Conservation (phyloP, 2,113 vertebrate species). For the Riparia riparia region DNA sequence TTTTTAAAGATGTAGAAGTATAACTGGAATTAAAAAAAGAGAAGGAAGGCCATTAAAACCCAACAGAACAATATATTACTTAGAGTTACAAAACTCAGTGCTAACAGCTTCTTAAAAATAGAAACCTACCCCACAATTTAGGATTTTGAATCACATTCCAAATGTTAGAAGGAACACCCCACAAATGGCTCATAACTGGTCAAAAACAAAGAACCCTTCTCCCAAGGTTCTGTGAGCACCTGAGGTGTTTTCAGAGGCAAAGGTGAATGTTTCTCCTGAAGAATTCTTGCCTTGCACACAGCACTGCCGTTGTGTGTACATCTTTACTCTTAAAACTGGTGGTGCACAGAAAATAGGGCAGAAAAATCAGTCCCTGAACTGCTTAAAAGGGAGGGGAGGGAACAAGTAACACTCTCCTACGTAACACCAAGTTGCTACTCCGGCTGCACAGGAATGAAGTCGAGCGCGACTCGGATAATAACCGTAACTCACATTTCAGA, state of each 20-base stretch:
- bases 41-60: background rate
- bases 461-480: background rate
- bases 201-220: background rate
- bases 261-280: background rate
- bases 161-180: background rate
- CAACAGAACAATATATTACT: background rate
- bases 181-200: background rate
- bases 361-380: background rate
- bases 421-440: background rate
- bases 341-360: background rate
- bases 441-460: background rate
- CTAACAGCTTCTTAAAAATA: background rate
- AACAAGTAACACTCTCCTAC: conserved; percentile 2
- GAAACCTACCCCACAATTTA: background rate
- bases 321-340: background rate
- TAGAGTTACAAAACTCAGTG: background rate
- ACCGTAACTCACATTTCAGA: conserved; percentile 11
- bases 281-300: background rate
- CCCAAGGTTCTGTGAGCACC: background rate
- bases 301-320: background rate
- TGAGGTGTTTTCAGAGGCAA: background rate
- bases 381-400: background rate
- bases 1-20: background rate
- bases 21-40: background rate
- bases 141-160: background rate